Conservation (phyloP, 2,113 vertebrate genomes). For the Rhegmatorhina hoffmannsi region DNA sequence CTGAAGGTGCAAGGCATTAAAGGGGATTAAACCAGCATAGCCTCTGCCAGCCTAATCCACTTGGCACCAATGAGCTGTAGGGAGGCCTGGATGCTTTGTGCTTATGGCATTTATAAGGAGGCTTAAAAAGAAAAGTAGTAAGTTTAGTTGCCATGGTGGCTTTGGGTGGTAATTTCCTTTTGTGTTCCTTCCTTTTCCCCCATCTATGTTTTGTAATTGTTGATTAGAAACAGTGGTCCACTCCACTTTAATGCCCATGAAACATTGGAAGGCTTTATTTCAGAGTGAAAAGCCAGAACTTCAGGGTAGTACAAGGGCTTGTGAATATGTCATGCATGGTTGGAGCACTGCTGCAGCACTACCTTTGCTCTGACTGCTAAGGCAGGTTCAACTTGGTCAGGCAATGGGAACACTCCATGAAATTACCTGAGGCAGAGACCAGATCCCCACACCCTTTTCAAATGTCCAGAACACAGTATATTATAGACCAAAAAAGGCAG, state of each 20-base stretch:
- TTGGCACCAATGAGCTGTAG: constrained; percentile 60
- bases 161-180: constrained; percentile 36
- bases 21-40: constrained; percentile 55
- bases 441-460: background rate
- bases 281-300: background rate
- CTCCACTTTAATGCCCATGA: background rate
- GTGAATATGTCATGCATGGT: background rate
- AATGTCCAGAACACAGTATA: background rate
- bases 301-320: background rate
- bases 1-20: constrained; percentile 55
- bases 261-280: background rate
- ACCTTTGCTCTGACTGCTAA: background rate
- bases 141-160: constrained; percentile 28
- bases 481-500: background rate
- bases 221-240: background rate
- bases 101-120: constrained; percentile 19
- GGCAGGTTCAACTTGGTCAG: background rate
- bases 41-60: constrained; percentile 64
- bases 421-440: background rate
- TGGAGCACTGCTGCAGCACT: background rate
- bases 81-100: constrained; percentile 57
- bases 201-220: background rate
- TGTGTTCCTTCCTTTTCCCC: background rate
- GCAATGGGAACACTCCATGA: background rate
- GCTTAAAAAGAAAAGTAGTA: constrained; percentile 45